phyloP scores from a whole-genome alignment of 1,140 invertebrate genomes.

The Oryctes rhinoceros region DNA sequence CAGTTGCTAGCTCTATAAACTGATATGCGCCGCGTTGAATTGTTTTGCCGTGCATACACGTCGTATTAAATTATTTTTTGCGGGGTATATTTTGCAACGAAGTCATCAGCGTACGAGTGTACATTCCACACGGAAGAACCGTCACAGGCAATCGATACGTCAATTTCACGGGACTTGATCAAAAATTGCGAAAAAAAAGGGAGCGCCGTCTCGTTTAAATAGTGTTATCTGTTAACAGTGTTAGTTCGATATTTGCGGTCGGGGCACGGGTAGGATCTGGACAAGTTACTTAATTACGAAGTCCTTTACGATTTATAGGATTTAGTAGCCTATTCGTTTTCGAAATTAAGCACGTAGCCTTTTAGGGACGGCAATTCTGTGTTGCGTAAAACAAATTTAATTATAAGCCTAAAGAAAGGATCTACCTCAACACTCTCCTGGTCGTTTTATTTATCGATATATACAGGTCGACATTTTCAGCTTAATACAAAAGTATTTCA shows the following conservation, averaged over 20 bases:
- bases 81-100: neutral
- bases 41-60: neutral
- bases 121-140: neutral
- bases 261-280: neutral
- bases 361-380: neutral
- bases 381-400: neutral
- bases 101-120: neutral
- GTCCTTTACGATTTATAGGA: conserved; percentile 1
- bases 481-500: no score
- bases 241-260: conserved; percentile 3
- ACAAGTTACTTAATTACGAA: conserved; percentile 10
- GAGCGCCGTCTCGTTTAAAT: neutral
- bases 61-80: neutral
- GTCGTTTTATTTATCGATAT: no score
- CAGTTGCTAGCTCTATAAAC: neutral
- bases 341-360: conserved; percentile 5
- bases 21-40: neutral
- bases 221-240: neutral
- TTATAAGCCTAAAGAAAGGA: no score
- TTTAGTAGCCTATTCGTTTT: neutral
- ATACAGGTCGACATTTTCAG: no score
- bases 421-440: no score
- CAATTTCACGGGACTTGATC: neutral
- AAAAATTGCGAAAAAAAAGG: conserved; percentile 6
- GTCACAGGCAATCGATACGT: neutral